Evolutionary conservation across 2,888 invertebrate species (phyloP), one percentile per base, ranked within the genome.

Genomic region (Gisinianus flammeolus): DNA sequence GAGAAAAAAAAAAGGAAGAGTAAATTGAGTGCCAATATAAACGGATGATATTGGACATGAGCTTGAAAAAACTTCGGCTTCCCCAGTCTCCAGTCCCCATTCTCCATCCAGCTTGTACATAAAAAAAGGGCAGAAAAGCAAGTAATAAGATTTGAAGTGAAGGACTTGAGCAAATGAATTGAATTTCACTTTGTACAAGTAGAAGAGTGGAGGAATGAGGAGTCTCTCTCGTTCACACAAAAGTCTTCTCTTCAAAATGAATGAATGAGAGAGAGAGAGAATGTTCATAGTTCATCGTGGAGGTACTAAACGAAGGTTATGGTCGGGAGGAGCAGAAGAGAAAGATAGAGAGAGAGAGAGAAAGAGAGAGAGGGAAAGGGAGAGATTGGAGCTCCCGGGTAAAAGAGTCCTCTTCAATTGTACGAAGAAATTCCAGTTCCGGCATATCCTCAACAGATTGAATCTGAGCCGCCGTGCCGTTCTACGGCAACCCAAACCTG

Each of bases 321-420:
- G 6, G n/a, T 19, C 54, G 6, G n/a, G n/a, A 62, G n/a, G n/a
- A n/a, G n/a, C n/a, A n/a, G n/a, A n/a, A n/a, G n/a, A n/a, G n/a
- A n/a, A n/a, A n/a, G n/a, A n/a, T n/a, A n/a, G n/a, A n/a, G n/a
- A n/a, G n/a, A 67, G 67, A 31, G 62, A 19, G 67, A 33, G 52
- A 58, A 72, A 72, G 31, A 26, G 52, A 28, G 26, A 78, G 64
- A 58, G 1, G 30, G 52, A 56, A 66, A 54, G 26, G 67, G 31
- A 31, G 62, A 26, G 31, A n/a, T 24, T 22, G 24, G 70, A 77
- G 62, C 64, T 72, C 71, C 54, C 73, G 79, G 77, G 81, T 77
- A 81, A 82, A 81, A 80, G 83, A 81, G 83, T 83, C 83, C 81
- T 83, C 83, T 83, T 79, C 81, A 82, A 82, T 78, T 77, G 79